Base-by-base conservation (phyloP, 2,113 vertebrate genomes). In the Ophthalmolycus amberensis region DNA sequence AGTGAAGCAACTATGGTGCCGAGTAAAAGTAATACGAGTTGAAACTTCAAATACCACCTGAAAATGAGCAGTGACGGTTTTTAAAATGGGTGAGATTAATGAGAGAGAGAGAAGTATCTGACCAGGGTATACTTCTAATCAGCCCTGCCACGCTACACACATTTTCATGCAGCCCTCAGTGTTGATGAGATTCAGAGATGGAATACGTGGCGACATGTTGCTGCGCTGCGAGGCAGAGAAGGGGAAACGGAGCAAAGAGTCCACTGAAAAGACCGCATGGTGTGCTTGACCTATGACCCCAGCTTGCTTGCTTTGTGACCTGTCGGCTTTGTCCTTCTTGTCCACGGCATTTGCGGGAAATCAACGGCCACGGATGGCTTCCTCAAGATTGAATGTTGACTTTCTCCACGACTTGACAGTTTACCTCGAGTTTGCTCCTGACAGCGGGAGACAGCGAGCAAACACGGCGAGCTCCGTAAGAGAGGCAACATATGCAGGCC, bases 381-480 rank as follows among this genome's bases (percentile, higher is more conserved):
- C 85, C 91, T 77, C 83, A 2, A 85, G 88, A 93, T 93, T 91
- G 90, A 93, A 93, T 93, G 91, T 94, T 92, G 91, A 92, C 92
- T 92, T 78, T 91, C 77, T 69, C 84, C 72, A 32, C 66, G 62
- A 75, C 75, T 85, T 85, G 89, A 89, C 84, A 88, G 73, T 92
- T 88, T 84, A 80, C 75, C 85, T 87, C 83, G 70, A 88, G 89
- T 89, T 79, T 82, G 72, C 84, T 83, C 75, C 85, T 73, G 88
- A 93, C 90, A 91, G 89, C 87, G 9, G 83, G 77, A 87, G 84
- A 83, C 58, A 73, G 80, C 85, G 90, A 90, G 87, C 88, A 92
- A 94, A 93, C 90, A 91, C 9, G 2, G 78, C 0, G 5, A n/a
- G 75, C 75, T 77, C 77, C 59, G 54, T 69, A 34, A 71, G 77